Evolutionary conservation across 2,113 vertebrate genomes (phyloP).

Genomic region (Corythaeola cristata): DNA sequence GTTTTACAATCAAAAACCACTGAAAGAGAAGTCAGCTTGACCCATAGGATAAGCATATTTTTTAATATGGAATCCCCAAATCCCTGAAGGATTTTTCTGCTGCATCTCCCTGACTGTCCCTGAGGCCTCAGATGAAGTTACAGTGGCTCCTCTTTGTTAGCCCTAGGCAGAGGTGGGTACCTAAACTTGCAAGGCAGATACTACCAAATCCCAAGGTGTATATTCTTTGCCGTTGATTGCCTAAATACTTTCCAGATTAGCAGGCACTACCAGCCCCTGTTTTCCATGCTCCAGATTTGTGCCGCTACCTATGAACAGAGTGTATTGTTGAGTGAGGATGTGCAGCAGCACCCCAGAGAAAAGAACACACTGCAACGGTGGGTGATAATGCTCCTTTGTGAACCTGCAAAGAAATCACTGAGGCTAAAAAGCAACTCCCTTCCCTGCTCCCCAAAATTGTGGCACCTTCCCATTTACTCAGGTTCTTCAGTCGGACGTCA

Average conservation of each 20-base stretch:
- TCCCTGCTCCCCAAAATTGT: neutral
- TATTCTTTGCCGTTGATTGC: neutral
- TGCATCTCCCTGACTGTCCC: neutral
- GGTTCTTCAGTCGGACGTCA: neutral
- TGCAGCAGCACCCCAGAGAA: neutral
- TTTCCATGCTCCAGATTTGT: neutral
- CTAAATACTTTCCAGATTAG: neutral
- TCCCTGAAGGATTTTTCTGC: neutral
- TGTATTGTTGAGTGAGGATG: neutral
- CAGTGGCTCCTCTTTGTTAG: neutral
- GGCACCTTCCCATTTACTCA: neutral
- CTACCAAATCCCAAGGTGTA: neutral
- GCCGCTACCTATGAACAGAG: neutral
- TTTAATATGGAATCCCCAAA: neutral
- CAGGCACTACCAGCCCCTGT: neutral
- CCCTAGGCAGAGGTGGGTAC: neutral
- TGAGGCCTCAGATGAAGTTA: neutral
- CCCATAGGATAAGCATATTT: neutral
- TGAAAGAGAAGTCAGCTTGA: neutral
- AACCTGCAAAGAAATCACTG: neutral
- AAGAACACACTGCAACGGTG: neutral
- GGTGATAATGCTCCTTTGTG: neutral
- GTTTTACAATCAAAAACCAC: neutral
- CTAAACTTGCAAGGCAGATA: neutral
- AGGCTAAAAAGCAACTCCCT: neutral